Base-by-base conservation (phyloP, 2,113 vertebrate genomes). In the Serinus canaria region DNA sequence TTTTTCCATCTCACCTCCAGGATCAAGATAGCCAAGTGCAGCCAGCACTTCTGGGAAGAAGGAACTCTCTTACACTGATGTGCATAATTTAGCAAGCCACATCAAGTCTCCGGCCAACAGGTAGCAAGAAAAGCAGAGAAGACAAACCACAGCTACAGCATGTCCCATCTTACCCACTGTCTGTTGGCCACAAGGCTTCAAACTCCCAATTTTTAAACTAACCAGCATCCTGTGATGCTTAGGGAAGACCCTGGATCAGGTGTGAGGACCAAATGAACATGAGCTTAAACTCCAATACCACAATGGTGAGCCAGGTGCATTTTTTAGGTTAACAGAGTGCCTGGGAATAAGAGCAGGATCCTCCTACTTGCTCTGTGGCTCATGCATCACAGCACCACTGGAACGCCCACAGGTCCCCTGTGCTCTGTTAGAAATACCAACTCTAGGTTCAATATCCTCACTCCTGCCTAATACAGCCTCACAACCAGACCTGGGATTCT, bases 141-240 rank as follows among this genome's bases (percentile, higher is more conserved):
- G 21, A 60, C 10, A 68, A 89, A 37, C 7, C 11, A 24, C 19
- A 63, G 8, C 3, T 0, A 2, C 10, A 7, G 20, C 8, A 7
- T n/a, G 10, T 15, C 44, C 12, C 12, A 19, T 63, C 39, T 44
- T 31, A 50, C 12, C 6, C 43, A 17, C 33, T 13, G 19, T 37
- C 30, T 47, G 21, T 10, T 23, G 12, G 33, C 18, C 44, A 18
- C 39, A 47, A 67, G 2, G 1, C 33, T 70, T 37, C 31, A 20
- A 9, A 23, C 43, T 69, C 30, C 27, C 20, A 31, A 10, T 19
- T 73, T 85, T 76, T 37, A 47, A 72, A 63, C 15, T 28, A 35
- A 76, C 28, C 4, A 39, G 23, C 20, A 72, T 9, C 6, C 19
- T 23, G 3, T 1, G 7, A 59, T 47, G 28, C 15, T 60, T 47